phyloP scores from a whole-genome alignment of 2,888 invertebrate genomes.

The Drosophila mimica region DNA sequence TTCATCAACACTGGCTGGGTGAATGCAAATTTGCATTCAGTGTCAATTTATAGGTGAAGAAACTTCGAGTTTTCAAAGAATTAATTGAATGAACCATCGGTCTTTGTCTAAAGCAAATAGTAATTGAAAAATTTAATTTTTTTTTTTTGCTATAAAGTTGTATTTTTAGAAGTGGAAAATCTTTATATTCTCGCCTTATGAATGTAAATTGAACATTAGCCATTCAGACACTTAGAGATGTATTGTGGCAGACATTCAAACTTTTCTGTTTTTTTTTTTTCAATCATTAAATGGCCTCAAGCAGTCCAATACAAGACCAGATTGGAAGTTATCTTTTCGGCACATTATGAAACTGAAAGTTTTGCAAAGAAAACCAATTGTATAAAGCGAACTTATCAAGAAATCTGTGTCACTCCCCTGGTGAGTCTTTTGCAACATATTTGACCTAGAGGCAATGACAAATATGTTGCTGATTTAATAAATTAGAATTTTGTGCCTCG shows the following conservation, averaged over 20 bases:
- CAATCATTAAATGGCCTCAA: not conserved
- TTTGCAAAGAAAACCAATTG: constrained; percentile 11
- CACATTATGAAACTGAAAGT: constrained; percentile 11
- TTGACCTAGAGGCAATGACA: constrained; percentile 75
- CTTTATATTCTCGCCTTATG: not conserved
- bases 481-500: constrained; percentile 10
- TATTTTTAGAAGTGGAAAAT: not conserved
- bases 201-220: not conserved
- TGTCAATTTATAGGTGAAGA: constrained; percentile 33
- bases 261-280: not conserved
- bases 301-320: constrained; percentile 8
- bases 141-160: not conserved
- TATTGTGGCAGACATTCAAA: not conserved
- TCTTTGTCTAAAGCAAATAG: not conserved
- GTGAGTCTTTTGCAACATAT: constrained; percentile 46
- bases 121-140: not conserved
- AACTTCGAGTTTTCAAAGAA: constrained; percentile 9
- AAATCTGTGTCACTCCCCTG: constrained; percentile 3
- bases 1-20: constrained; percentile 26
- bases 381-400: constrained; percentile 19
- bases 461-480: constrained; percentile 55
- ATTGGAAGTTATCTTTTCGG: constrained; percentile 3
- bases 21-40: constrained; percentile 34
- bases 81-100: not conserved
- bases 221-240: not conserved